phyloP scores from a whole-genome alignment of 2,888 invertebrate species.

The Neuroscelio doddi region DNA sequence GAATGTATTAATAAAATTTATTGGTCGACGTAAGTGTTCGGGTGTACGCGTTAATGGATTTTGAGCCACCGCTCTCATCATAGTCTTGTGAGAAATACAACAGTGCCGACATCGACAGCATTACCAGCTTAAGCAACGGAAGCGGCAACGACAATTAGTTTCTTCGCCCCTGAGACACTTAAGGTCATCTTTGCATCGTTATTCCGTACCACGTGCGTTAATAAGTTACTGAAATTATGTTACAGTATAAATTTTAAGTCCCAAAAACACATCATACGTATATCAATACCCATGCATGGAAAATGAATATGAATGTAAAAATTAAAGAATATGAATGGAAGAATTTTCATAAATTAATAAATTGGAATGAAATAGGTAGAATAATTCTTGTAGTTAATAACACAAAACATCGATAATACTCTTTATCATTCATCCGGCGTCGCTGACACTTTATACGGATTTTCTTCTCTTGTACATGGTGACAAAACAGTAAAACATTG shows the following conservation, averaged over 20 bases:
- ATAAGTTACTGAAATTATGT: slow-evolving; percentile 40
- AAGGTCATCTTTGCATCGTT: slow-evolving; percentile 27
- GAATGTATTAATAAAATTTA: slow-evolving; percentile 70
- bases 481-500: slow-evolving; percentile 43
- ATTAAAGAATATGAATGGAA: no score
- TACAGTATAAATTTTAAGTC: slow-evolving; percentile 29
- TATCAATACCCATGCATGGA: no score
- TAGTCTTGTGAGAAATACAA: slow-evolving; percentile 14
- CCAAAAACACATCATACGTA: slow-evolving; percentile 9
- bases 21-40: slow-evolving; percentile 60
- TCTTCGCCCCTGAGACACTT: slow-evolving; percentile 18
- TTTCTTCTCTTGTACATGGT: neutral
- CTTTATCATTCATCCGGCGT: slow-evolving; percentile 2
- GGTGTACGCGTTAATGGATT: slow-evolving; percentile 66
- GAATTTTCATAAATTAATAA: no score
- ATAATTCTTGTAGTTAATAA: no score
- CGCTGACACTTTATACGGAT: slow-evolving; percentile 8
- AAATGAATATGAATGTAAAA: no score
- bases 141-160: slow-evolving; percentile 47
- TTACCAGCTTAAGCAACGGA: slow-evolving; percentile 27
- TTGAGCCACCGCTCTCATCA: slow-evolving; percentile 51
- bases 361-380: no score
- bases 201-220: slow-evolving; percentile 41
- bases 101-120: slow-evolving; percentile 19
- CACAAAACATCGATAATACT: neutral